Evolutionary conservation across 2,797 vertebrate species (phyloP), one percentile per base, ranked within the genome.

Genomic region (Lophius americanus): DNA sequence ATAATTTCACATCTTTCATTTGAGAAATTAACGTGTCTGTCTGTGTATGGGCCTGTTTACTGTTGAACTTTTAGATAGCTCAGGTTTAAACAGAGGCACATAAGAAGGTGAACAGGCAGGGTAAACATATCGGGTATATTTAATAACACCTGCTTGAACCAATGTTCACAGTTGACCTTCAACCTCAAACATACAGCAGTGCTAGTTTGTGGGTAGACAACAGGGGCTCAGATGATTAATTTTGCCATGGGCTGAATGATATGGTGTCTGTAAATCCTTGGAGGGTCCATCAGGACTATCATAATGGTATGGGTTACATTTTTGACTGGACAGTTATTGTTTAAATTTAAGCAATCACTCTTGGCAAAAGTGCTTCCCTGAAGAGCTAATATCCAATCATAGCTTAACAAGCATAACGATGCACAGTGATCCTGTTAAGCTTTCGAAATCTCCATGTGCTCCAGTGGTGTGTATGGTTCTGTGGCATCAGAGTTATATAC

Each of bases 1-100:
- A 91, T 92, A 90, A 90, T 79, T 85, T 88, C 84, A 85, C 71
- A 54, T 85, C 83, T 73, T 89, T 72, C 83, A 88, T 72, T 75
- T 85, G 79, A 82, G 70, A 74, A 77, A 66, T 71, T 60, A 57
- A 53, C 3, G 3, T 38, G 37, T 38, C 4, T 38, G 37, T 38
- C 4, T 62, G 58, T 73, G 68, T 32, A 37, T 11, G 42, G 12
- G 61, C 63, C 65, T 64, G 23, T 78, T 63, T 48, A 64, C 61
- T 59, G 57, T 53, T 67, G 69, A 72, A 81, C 74, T 77, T 88
- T 83, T 76, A 79, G 82, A 82, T 83, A 81, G 85, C 67, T 23
- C 67, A 76, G 68, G 58, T 79, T 51, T 51, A 76, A 87, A 84
- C 76, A 64, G 63, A 71, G 51, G 62, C 61, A 67, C 66, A 82